phyloP scores from a whole-genome alignment of 2,888 invertebrate genomes.

The Lissocephala sabroskyi region DNA sequence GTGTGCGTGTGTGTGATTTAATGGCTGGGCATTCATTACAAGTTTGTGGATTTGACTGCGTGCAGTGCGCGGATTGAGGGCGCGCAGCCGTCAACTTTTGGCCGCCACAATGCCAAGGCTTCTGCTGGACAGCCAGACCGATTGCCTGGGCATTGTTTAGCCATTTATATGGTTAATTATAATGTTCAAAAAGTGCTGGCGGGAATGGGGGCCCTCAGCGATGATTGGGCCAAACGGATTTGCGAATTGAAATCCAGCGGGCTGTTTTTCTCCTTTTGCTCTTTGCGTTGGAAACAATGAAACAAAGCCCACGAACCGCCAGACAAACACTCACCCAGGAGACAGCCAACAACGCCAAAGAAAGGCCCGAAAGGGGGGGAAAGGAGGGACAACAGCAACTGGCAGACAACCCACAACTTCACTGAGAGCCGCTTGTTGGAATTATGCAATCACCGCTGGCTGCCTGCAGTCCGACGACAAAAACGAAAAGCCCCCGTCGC shows the following conservation, averaged over 20 bases:
- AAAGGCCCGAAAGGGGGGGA: constrained; percentile 11
- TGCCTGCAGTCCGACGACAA: neutral
- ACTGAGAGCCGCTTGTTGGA: constrained; percentile 13
- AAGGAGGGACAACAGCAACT: constrained; percentile 42
- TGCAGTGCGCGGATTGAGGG: neutral
- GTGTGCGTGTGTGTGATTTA: no score
- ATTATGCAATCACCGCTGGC: constrained; percentile 41
- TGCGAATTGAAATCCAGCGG: constrained; percentile 4
- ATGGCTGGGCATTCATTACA: neutral
- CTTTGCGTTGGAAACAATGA: neutral
- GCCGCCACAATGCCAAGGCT: constrained; percentile 56
- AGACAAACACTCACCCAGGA: no score
- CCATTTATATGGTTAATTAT: constrained; percentile 49
- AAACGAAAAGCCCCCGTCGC: constrained; percentile 13
- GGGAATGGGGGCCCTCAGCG: constrained; percentile 27
- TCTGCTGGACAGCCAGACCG: constrained; percentile 4
- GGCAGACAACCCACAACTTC: constrained; percentile 11
- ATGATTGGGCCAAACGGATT: constrained; percentile 30
- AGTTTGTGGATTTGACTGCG: neutral
- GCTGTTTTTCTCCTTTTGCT: neutral
- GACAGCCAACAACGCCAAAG: no score
- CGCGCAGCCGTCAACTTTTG: constrained; percentile 8
- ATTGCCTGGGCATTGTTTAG: constrained; percentile 28
- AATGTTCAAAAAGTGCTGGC: no score
- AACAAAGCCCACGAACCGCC: no score